These are phyloP conservation scores for Orchesella flavescens DNA, from an alignment of 2,888 invertebrate species.

Conservation along the genomic window DNA sequence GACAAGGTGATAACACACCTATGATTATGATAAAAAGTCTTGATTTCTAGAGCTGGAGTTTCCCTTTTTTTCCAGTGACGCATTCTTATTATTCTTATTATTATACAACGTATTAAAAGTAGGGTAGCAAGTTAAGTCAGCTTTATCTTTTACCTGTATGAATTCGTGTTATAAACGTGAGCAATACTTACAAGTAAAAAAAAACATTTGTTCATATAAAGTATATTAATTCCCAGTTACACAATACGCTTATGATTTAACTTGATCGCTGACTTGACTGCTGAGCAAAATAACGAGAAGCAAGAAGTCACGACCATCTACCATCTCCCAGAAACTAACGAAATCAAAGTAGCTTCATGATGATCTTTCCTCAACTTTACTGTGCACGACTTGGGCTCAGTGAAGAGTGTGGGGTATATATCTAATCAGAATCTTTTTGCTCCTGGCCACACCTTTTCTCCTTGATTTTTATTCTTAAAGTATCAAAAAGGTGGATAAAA, in stretches of 20 bases:
- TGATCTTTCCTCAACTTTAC: slow-evolving; percentile 5
- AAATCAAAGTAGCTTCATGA: slow-evolving; percentile 23
- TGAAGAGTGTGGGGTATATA: neutral
- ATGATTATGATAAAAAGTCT: slow-evolving; percentile 39
- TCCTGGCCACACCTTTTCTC: slow-evolving; percentile 44
- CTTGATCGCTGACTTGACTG: too few relatives aligned
- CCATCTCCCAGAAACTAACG: slow-evolving; percentile 8
- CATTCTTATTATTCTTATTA: neutral
- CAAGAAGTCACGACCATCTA: slow-evolving; percentile 15
- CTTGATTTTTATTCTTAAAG: neutral
- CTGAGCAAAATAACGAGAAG: neutral
- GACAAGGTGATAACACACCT: slow-evolving; percentile 52
- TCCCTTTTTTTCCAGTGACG: neutral
- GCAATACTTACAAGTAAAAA: too few relatives aligned
- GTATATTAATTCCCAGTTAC: too few relatives aligned
- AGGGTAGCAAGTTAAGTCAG: neutral
- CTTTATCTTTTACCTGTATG: neutral
- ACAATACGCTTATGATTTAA: too few relatives aligned
- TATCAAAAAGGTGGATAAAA: slow-evolving; percentile 8
- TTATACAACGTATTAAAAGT: neutral
- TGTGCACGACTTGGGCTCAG: neutral
- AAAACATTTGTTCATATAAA: too few relatives aligned
- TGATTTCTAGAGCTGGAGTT: slow-evolving; percentile 20
- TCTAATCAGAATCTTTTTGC: slow-evolving; percentile 37
- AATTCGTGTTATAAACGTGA: neutral